phyloP scores from a whole-genome alignment of 2,797 vertebrate genomes.

The Discoglossus pictus region DNA sequence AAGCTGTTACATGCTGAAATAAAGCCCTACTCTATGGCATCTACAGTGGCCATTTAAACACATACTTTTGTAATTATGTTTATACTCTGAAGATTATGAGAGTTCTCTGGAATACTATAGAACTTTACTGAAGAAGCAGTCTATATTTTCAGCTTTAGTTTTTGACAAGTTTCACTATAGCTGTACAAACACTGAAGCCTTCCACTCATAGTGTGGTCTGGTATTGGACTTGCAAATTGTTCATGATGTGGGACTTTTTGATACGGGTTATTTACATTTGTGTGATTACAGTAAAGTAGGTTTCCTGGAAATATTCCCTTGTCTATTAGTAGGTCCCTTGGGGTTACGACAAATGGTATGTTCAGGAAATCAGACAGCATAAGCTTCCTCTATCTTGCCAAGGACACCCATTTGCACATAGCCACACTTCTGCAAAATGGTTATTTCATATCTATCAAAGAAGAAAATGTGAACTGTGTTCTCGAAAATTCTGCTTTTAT shows the following conservation, averaged over 20 bases:
- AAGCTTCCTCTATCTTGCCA: constrained; percentile 65
- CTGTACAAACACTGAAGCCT: too few species aligned
- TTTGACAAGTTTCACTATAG: too few species aligned
- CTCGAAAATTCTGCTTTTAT: constrained; percentile 57
- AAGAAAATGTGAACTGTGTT: constrained; percentile 38
- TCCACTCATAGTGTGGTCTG: too few species aligned
- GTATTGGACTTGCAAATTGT: not conserved
- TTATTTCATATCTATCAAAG: constrained; percentile 53
- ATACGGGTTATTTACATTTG: constrained; percentile 27
- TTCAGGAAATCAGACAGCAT: constrained; percentile 70
- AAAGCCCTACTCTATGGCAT: too few species aligned
- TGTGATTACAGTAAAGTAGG: constrained; percentile 63
- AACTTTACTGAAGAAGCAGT: too few species aligned
- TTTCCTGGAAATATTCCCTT: constrained; percentile 75
- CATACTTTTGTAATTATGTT: too few species aligned
- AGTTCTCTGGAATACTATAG: too few species aligned
- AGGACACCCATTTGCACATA: constrained; percentile 53
- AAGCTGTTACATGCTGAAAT: too few species aligned
- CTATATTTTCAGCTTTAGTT: too few species aligned
- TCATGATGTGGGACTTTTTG: not conserved
- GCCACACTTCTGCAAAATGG: constrained; percentile 70
- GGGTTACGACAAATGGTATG: constrained; percentile 66
- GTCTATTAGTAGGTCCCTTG: constrained; percentile 63
- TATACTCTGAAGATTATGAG: too few species aligned
- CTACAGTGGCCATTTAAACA: too few species aligned